phyloP scores from a whole-genome alignment of 2,888 invertebrate genomes.

The Amphipyra berbera region DNA sequence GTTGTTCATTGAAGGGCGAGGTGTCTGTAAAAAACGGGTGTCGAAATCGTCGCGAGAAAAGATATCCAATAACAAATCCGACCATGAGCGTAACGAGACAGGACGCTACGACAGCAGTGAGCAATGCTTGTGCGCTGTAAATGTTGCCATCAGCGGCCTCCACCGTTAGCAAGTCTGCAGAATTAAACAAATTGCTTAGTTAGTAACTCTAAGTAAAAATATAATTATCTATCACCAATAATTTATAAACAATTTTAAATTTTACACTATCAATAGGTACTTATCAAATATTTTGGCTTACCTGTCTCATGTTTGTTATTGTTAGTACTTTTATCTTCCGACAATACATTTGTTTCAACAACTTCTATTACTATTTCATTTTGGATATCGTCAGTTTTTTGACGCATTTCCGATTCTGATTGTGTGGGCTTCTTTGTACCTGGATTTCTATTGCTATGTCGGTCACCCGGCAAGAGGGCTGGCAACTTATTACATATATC shows the following conservation, averaged over 20 bases:
- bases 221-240: neutral
- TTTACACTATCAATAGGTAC: no score
- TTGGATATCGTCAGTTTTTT: slow-evolving; percentile 90
- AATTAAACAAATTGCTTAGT: slow-evolving; percentile 7
- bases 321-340: slow-evolving; percentile 87
- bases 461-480: slow-evolving; percentile 79
- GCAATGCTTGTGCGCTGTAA: slow-evolving; percentile 94
- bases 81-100: slow-evolving; percentile 95
- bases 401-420: slow-evolving; percentile 86
- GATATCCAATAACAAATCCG: slow-evolving; percentile 95
- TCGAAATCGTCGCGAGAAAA: slow-evolving; percentile 94
- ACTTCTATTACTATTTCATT: slow-evolving; percentile 92
- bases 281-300: slow-evolving; percentile 49
- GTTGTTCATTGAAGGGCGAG: slow-evolving; percentile 93
- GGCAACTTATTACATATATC: slow-evolving; percentile 88
- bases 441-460: slow-evolving; percentile 82
- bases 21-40: slow-evolving; percentile 93
- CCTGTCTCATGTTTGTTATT: slow-evolving; percentile 87
- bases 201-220: neutral
- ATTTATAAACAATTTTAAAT: neutral
- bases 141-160: slow-evolving; percentile 91
- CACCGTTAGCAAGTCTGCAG: slow-evolving; percentile 84
- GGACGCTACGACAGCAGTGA: slow-evolving; percentile 94
- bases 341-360: slow-evolving; percentile 91
- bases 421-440: slow-evolving; percentile 83